A percentile compares a stretch with the other conserved stretches of the same genome.
Conservation (phyloP, 2,113 vertebrate species). For the Eidolon helvum region DNA sequence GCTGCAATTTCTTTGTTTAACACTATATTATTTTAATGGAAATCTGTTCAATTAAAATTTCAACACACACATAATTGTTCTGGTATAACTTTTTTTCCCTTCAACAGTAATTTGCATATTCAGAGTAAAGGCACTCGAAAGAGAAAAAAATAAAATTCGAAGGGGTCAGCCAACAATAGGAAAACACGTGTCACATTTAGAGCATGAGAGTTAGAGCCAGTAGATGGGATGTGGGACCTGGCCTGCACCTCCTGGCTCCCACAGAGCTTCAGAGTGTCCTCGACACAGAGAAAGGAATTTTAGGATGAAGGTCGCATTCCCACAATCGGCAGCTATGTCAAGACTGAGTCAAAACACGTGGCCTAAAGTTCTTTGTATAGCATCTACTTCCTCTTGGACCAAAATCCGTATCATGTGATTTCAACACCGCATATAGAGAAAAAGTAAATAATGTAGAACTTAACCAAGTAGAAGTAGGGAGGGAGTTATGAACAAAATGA, state of each 20-base stretch:
- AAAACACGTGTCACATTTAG: accelerated
- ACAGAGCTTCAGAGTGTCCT: not conserved
- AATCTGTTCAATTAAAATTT: not conserved
- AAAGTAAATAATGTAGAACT: not conserved
- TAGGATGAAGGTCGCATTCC: not conserved
- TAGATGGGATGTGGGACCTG: accelerated
- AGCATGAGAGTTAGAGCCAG: not conserved
- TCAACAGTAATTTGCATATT: not conserved
- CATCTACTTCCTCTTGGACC: not conserved
- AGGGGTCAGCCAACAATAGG: not conserved
- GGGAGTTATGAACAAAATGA: not conserved
- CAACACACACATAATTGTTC: not conserved
- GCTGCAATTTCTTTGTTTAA: not conserved
- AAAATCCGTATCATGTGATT: not conserved
- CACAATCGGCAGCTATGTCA: not conserved
- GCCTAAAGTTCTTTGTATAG: not conserved
- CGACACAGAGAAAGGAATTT: not conserved
- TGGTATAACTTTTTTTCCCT: not conserved
- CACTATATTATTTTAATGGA: not conserved
- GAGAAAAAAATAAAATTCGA: not conserved
- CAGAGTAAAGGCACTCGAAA: not conserved
- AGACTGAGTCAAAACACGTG: not conserved
- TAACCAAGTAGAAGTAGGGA: not conserved
- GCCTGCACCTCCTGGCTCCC: not conserved
- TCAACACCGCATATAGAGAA: not conserved